Percentiles rank a stretch among this genome's conserved stretches.
These are phyloP conservation scores for Neuroterus valhalla DNA, from an alignment of 1,140 invertebrate species.

Conservation along the genomic window DNA sequence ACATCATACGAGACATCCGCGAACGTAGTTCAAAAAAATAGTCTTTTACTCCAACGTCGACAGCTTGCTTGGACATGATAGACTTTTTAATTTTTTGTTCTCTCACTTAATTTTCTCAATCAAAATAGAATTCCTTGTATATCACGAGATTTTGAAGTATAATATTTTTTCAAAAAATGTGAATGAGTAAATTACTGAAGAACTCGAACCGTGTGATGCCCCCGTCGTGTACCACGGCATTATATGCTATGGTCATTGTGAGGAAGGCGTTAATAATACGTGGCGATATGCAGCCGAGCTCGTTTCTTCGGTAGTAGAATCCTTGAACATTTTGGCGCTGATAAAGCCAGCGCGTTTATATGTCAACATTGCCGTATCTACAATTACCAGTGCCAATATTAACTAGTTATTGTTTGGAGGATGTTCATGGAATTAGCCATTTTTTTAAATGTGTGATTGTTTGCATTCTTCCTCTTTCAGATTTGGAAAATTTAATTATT, in stretches of 20 bases:
- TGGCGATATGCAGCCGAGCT: constrained; percentile 9
- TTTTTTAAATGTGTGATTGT: too few relatives aligned
- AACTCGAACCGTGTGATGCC: constrained; percentile 39
- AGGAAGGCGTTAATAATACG: constrained; percentile 12
- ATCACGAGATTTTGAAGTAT: background rate
- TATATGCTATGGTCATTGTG: constrained; percentile 17
- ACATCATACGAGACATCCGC: constrained; percentile 66
- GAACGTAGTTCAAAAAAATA: constrained; percentile 64
- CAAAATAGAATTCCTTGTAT: background rate
- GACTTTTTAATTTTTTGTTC: background rate
- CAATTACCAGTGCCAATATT: background rate
- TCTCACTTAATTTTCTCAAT: background rate
- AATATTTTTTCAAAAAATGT: background rate
- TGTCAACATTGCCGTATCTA: constrained; percentile 7
- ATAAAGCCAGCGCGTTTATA: constrained; percentile 12
- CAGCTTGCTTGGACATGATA: constrained; percentile 36
- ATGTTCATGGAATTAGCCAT: too few relatives aligned
- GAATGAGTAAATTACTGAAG: background rate
- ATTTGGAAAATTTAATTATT: too few relatives aligned
- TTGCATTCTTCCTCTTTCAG: too few relatives aligned
- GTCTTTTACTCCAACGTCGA: constrained; percentile 55
- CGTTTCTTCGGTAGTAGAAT: constrained; percentile 16
- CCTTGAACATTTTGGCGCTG: constrained; percentile 28
- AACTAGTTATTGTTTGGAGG: too few relatives aligned
- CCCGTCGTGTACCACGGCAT: constrained; percentile 35